These are phyloP conservation scores for Cerceris ruficornis DNA, from an alignment of 2,888 invertebrate genomes.

Conservation along the genomic window DNA sequence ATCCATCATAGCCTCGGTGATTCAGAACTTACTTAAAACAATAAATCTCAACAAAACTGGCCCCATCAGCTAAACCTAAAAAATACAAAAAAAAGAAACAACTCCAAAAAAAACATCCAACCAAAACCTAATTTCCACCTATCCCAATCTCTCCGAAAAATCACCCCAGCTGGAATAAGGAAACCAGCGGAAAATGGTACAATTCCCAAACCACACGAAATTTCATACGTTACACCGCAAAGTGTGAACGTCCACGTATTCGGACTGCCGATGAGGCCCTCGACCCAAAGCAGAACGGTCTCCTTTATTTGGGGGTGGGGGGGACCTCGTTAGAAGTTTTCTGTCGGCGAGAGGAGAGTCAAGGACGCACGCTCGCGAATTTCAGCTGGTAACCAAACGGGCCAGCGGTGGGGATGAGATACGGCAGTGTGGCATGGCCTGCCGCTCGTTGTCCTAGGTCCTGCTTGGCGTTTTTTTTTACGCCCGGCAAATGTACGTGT, in stretches of 20 bases:
- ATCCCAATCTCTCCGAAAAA: no score
- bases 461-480: constrained; percentile 51
- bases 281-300: constrained; percentile 5
- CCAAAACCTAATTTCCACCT: no score
- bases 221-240: not conserved
- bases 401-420: constrained; percentile 52
- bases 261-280: constrained; percentile 11
- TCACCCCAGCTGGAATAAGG: no score
- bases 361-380: constrained; percentile 64
- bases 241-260: not conserved
- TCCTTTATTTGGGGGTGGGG: constrained; percentile 12
- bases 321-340: constrained; percentile 56
- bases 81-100: no score
- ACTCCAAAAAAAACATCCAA: no score
- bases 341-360: constrained; percentile 46
- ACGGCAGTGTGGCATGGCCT: constrained; percentile 36
- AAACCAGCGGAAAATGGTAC: no score
- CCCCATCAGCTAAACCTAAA: no score
- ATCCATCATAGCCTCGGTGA: no score
- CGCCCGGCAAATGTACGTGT: constrained; percentile 52
- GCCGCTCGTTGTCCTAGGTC: constrained; percentile 64
- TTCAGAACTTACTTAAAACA: no score
- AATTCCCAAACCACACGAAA: no score
- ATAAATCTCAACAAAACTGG: no score
- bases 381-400: constrained; percentile 59